Percentiles rank a stretch among this genome's conserved stretches.
Evolutionary conservation across 2,113 vertebrate species (phyloP).

Genomic region (Microcebus tavaratra): DNA sequence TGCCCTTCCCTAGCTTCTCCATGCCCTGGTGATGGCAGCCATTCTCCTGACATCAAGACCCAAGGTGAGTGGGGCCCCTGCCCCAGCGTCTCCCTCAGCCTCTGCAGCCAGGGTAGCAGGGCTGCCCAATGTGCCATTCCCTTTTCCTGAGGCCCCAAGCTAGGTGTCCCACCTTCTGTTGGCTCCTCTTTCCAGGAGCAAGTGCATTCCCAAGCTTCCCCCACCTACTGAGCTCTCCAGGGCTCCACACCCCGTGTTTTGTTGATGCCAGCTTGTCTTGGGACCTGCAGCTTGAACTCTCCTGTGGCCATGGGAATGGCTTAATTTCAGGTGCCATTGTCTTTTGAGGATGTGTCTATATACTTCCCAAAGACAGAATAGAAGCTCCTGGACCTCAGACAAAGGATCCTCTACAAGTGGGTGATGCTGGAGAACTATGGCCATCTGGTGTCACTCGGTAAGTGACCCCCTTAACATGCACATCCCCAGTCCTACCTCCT

Average conservation of each 20-base stretch:
- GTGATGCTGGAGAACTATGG: slow-evolving; percentile 72
- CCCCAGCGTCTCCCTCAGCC: background rate
- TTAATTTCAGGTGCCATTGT: slow-evolving; percentile 33
- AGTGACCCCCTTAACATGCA: background rate
- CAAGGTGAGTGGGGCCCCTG: slow-evolving; percentile 34
- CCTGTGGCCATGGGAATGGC: background rate
- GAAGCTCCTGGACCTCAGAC: slow-evolving; percentile 63
- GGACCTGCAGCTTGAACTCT: background rate
- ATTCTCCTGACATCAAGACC: background rate
- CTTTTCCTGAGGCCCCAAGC: background rate
- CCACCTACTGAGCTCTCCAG: background rate
- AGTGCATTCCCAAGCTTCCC: background rate
- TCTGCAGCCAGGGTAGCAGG: too few species aligned
- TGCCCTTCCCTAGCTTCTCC: background rate
- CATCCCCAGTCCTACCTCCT: background rate
- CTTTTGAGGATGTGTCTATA: slow-evolving; percentile 68
- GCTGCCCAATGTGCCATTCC: too few species aligned
- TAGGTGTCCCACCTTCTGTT: background rate
- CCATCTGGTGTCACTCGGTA: slow-evolving; percentile 65
- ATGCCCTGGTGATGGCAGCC: slow-evolving; percentile 19
- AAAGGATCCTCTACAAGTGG: slow-evolving; percentile 60
- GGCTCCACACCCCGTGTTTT: background rate
- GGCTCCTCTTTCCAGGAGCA: background rate
- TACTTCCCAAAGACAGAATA: slow-evolving; percentile 70
- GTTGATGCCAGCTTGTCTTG: background rate